phyloP scores from a whole-genome alignment of 2,888 invertebrate species.

The Drosophila longiperda region DNA sequence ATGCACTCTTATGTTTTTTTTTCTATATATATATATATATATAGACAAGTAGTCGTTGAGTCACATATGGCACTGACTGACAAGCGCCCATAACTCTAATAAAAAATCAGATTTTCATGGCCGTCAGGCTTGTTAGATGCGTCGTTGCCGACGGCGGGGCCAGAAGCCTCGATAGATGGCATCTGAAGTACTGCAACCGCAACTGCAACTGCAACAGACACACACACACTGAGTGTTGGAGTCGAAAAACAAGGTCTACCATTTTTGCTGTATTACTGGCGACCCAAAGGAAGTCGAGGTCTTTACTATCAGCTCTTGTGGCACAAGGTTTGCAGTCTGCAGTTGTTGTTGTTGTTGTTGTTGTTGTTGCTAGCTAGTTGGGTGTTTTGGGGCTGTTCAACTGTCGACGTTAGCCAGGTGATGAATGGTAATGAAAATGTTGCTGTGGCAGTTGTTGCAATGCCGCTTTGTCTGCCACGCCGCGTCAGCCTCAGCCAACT shows the following conservation, averaged over 20 bases:
- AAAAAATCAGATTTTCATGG: slow-evolving; percentile 66
- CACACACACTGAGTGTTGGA: not conserved
- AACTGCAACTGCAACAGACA: slow-evolving; percentile 20
- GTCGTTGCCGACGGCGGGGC: slow-evolving; percentile 54
- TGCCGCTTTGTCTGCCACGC: slow-evolving; percentile 75
- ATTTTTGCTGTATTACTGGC: slow-evolving; percentile 31
- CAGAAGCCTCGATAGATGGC: slow-evolving; percentile 46
- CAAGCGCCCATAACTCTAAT: slow-evolving; percentile 45
- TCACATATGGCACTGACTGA: slow-evolving; percentile 56
- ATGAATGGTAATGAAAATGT: slow-evolving; percentile 81
- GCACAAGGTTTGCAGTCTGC: slow-evolving; percentile 65
- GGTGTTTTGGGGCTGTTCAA: slow-evolving; percentile 31
- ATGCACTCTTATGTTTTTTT: not conserved
- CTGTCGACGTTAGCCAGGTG: slow-evolving; percentile 70
- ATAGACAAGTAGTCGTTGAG: not conserved
- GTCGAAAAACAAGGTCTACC: slow-evolving; percentile 53
- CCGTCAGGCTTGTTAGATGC: slow-evolving; percentile 46
- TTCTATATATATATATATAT: not conserved
- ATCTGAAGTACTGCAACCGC: slow-evolving; percentile 23
- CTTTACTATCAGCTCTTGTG: slow-evolving; percentile 57
- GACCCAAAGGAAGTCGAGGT: slow-evolving; percentile 82
- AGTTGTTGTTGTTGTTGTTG: not conserved
- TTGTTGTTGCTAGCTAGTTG: slow-evolving; percentile 17
- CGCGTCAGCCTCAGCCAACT: slow-evolving; percentile 70
- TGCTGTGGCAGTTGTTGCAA: slow-evolving; percentile 77